A percentile compares a stretch with the other conserved stretches of the same genome.
phyloP scores from a whole-genome alignment of 2,113 vertebrate genomes.

The Vidua chalybeata region DNA sequence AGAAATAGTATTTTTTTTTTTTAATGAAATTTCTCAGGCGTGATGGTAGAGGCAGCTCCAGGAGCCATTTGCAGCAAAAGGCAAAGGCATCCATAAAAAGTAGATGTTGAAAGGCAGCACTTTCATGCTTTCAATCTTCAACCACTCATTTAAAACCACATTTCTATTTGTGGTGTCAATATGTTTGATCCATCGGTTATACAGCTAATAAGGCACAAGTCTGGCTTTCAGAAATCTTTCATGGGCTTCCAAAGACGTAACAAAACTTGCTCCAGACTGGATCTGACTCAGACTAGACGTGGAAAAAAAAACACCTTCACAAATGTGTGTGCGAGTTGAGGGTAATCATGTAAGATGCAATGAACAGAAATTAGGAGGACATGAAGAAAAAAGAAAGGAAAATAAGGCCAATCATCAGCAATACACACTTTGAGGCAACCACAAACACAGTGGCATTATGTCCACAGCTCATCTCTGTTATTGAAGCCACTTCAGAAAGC shows the following conservation, averaged over 20 bases:
- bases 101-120: background rate
- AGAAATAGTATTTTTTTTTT: background rate
- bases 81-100: background rate
- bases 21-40: background rate
- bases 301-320: background rate
- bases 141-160: background rate
- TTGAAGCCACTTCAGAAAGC: background rate
- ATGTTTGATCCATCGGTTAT: background rate
- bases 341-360: background rate
- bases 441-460: background rate
- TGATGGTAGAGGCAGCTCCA: background rate
- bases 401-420: background rate
- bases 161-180: background rate
- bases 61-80: background rate
- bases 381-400: background rate
- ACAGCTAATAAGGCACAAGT: background rate
- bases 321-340: background rate
- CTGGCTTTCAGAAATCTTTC: background rate
- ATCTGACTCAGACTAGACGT: background rate
- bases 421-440: background rate
- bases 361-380: background rate
- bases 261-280: background rate
- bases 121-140: background rate
- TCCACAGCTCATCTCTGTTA: background rate
- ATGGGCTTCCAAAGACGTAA: slow-evolving; percentile 13